Base-by-base conservation (phyloP, 2,797 vertebrate genomes). In the Sebastes taczanowskii region DNA sequence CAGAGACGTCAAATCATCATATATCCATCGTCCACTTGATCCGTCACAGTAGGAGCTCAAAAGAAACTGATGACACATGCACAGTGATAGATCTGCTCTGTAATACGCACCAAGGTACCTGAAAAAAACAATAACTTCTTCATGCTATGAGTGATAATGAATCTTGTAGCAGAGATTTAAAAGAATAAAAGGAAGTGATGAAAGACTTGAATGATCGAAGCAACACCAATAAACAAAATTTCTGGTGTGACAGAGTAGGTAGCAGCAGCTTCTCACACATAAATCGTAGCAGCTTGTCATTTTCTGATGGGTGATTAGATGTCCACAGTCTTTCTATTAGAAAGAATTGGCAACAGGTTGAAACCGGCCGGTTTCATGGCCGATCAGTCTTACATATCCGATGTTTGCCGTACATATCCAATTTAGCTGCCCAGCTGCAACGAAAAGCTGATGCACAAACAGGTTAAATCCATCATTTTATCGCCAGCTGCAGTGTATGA, bases 251-350 rank as follows among this genome's bases (percentile, higher is more conserved):
- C 46, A 22, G 42, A 38, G 52, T 59, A 11, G 8, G 32, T 25
- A n/a, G 35, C 22, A 68, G 53, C 62, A 71, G 59, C 49, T 70
- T 79, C 74, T 69, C 30, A 69, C 66, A 23, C 20, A 20, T 70
- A 7, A 77, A 63, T 62, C 38, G 4, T 16, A n/a, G 16, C 27
- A 63, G 63, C 35, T 55, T 55, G 38, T 62, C 49, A 38, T 74
- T 61, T 65, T 71, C 5, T 67, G 59, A 72, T 9, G 22, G 23
- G 6, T 20, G 35, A 77, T 74, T 62, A 61, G 20, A 71, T 11
- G 38, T 52, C 38, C 53, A 46, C 61, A 34, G 22, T 63, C 55
- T 23, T 35, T 11, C 60, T 11, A 7, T 30, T 32, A 11, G 59
- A 38, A 38, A 38, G 35, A 38, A 38, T 13, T 13, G 35, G 20